These are phyloP conservation scores for Eleginops maclovinus DNA, from an alignment of 2,113 vertebrate genomes.

Conservation along the genomic window DNA sequence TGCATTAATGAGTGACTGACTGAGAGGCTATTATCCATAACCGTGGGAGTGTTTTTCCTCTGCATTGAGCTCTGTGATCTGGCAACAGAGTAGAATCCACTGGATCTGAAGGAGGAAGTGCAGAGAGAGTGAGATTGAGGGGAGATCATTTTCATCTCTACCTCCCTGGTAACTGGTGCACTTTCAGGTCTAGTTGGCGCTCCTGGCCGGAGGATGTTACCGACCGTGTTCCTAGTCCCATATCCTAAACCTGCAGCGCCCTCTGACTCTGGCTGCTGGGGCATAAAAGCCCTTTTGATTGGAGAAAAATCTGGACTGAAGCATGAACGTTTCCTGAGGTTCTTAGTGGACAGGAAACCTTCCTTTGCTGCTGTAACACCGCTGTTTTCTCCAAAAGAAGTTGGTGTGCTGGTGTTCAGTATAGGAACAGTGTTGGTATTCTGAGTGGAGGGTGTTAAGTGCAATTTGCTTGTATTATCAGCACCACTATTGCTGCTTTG, in stretches of 20 bases:
- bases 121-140: constrained; percentile 76
- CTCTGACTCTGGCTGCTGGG: constrained; percentile 80
- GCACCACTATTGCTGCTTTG: constrained; percentile 83
- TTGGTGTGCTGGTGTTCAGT: constrained; percentile 83
- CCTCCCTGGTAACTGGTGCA: constrained; percentile 82
- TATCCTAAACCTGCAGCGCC: constrained; percentile 76
- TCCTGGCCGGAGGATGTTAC: constrained; percentile 80
- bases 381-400: constrained; percentile 80
- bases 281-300: constrained; percentile 90
- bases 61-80: constrained; percentile 84
- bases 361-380: constrained; percentile 80
- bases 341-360: constrained; percentile 85
- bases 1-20: constrained; percentile 87
- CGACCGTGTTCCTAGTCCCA: constrained; percentile 56
- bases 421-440: constrained; percentile 83
- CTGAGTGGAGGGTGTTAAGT: constrained; percentile 79
- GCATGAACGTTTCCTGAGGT: constrained; percentile 91
- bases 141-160: constrained; percentile 78
- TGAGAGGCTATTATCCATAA: constrained; percentile 85
- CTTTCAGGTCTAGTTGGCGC: constrained; percentile 84
- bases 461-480: constrained; percentile 83
- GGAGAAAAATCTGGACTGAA: constrained; percentile 88
- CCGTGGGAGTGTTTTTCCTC: constrained; percentile 86
- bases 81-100: constrained; percentile 84
- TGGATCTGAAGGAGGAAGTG: constrained; percentile 76